These are phyloP conservation scores for Lasioglossum leucozonium DNA, from an alignment of 2,888 invertebrate species.

Conservation along the genomic window DNA sequence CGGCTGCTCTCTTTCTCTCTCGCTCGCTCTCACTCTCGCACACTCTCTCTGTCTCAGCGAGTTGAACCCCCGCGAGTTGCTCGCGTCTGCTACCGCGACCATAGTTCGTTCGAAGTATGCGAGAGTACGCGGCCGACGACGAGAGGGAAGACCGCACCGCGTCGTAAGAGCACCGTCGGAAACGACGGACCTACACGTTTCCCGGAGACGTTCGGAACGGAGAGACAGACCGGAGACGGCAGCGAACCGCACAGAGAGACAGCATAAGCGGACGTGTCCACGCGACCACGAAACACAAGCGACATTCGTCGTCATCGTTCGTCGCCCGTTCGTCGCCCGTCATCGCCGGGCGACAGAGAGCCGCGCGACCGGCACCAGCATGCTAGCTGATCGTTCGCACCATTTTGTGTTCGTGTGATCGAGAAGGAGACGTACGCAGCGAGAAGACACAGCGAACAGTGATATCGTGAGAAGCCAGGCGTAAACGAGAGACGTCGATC, in stretches of 20 bases:
- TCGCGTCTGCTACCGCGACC: conserved; percentile 1
- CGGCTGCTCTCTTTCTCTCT: no score
- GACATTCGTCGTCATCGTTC: not conserved
- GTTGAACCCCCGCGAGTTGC: not conserved
- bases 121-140: conserved; percentile 16
- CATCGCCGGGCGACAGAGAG: not conserved
- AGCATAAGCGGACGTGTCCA: not conserved
- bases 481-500: not conserved
- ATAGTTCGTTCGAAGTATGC: conserved; percentile 8
- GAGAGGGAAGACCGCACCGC: conserved; percentile 7
- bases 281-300: no score
- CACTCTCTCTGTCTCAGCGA: not conserved
- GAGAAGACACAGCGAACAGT: not conserved
- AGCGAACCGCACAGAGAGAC: no score
- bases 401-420: conserved; percentile 54
- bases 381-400: conserved; percentile 45
- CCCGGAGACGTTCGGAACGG: not conserved
- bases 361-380: conserved; percentile 36
- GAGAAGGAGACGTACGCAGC: no score
- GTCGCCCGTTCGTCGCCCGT: not conserved
- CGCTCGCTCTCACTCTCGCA: no score
- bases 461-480: not conserved
- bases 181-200: not conserved
- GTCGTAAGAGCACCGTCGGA: conserved; percentile 11
- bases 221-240: no score